Base-by-base conservation (phyloP, 53 echinoderm and acorn worm species). In the Astropecten irregularis region DNA sequence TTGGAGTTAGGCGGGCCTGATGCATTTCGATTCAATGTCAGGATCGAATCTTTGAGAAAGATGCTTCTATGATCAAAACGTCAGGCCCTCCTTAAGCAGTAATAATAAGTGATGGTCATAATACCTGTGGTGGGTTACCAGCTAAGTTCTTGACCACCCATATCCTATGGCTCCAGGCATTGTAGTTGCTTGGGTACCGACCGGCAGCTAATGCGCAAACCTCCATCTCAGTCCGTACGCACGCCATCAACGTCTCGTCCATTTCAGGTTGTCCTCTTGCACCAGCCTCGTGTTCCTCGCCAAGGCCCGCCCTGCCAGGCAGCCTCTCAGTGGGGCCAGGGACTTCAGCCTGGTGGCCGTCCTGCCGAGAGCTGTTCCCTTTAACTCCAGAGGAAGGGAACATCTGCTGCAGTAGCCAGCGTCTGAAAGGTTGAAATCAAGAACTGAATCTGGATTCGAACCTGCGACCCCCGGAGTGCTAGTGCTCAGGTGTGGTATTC, bases 101-200 rank as follows among this genome's bases (percentile, higher is more conserved):
- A n/a, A n/a, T n/a, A n/a, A n/a, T n/a, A n/a, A n/a, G n/a, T n/a
- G n/a, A n/a, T n/a, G n/a, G n/a, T n/a, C n/a, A n/a, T n/a, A n/a
- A n/a, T 82, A 95, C 95, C 84, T 83, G 79, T 77, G 51, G 49
- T 22, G 73, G 44, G 27, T 60, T 66, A 61, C 85, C 62, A 2
- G 87, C 91, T 37, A 96, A 62, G 21, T 83, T 33, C 79, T 92
- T 68, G 2, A 94, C 63, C n/a, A 89, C 91, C 96, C 96, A 96
- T 85, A 93, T 91, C 69, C 93, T 77, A 49, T 96, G 96, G 62
- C 91, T 93, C 96, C 96, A 96, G 0, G 96, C 96, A 87, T 91
- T 91, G 85, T 96, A 96, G 64, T 96, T 96, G 70, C 91, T 96
- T 13, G 89, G 91, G 58, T 96, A 96, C 36, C 88, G 58, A 15